Percentiles rank a stretch among this genome's conserved stretches.
Conservation (phyloP, 2,888 invertebrate species). For the Trichogramma dendrolimi region DNA sequence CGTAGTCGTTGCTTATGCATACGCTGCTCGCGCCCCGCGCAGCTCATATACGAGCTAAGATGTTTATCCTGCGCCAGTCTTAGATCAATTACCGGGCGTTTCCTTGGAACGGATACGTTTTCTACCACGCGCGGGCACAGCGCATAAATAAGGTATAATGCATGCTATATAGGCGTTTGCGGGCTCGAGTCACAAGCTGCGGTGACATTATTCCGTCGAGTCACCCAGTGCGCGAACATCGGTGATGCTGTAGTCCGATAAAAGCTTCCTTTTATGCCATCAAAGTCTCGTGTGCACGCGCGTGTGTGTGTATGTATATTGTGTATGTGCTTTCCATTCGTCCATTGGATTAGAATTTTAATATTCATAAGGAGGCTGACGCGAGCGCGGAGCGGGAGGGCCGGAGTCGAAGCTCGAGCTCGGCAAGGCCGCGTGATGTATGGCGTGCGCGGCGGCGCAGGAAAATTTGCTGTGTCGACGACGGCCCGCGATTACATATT, state of each 20-base stretch:
- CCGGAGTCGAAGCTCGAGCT: neutral
- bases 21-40: neutral
- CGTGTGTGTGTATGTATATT: neutral
- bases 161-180: too few species aligned
- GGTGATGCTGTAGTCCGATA: conserved; percentile 6
- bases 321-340: neutral
- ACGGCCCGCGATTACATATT: conserved; percentile 17
- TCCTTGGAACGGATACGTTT: conserved; percentile 7
- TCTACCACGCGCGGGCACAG: too few species aligned
- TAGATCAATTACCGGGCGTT: conserved; percentile 25
- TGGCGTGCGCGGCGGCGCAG: neutral
- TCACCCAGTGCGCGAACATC: too few species aligned
- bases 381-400: neutral
- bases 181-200: too few species aligned
- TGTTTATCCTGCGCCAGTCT: neutral
- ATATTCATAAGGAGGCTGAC: conserved; percentile 22
- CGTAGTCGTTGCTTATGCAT: conserved; percentile 3
- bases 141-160: too few species aligned
- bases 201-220: too few species aligned
- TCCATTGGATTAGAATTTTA: conserved; percentile 18
- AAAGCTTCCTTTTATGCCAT: conserved; percentile 10
- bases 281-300: neutral
- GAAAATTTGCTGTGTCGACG: conserved; percentile 24
- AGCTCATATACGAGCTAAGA: too few species aligned
- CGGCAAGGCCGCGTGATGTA: neutral